Evolutionary conservation across 2,888 invertebrate species (phyloP), one percentile per base, ranked within the genome.

Genomic region (Melipona bicolor): DNA sequence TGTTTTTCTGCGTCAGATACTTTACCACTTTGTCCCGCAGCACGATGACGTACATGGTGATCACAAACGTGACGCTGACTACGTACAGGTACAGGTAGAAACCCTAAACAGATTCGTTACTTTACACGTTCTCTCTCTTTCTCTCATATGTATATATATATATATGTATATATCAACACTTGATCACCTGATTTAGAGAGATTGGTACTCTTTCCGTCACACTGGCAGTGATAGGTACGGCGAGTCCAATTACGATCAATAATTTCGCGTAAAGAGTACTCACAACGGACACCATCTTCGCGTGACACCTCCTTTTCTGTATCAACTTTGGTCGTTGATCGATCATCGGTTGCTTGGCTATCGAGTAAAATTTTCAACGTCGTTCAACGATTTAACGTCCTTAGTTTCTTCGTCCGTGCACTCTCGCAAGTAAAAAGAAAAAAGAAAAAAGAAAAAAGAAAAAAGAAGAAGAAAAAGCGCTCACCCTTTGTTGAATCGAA

Each of bases 201-300:
- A 96, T 96, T 27, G 97, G 97, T 43, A 98, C 97, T 90, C 96
- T 96, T 70, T 96, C 96, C 5, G 97, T 97, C 85, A 98, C 97
- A 73, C 98, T 97, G 95, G 98, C 98, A 4, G 98, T 97, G 83
- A 98, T 96, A 4, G 98, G 98, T 91, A 98, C 97, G 24, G 98
- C 97, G 61, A 98, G 96, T 27, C 93, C 94, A 67, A 94, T 89
- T 9, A 98, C 97, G 21, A 98, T 97, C 81, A 98, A 94, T 21
- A 98, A 95, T 94, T 98, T 98, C 77, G 97, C 97, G 94, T 98
- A 98, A 50, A 98, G 95, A 4, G 97, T 92, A 84, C 94, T 93
- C 74, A 93, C 89, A 62, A 93, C 93, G 36, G 94, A 93, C 70
- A 93, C 91, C 75, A 94, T 90, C 83, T 92, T 91, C 3, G 92